phyloP scores from a whole-genome alignment of 2,113 vertebrate genomes.

The Bos indicus region DNA sequence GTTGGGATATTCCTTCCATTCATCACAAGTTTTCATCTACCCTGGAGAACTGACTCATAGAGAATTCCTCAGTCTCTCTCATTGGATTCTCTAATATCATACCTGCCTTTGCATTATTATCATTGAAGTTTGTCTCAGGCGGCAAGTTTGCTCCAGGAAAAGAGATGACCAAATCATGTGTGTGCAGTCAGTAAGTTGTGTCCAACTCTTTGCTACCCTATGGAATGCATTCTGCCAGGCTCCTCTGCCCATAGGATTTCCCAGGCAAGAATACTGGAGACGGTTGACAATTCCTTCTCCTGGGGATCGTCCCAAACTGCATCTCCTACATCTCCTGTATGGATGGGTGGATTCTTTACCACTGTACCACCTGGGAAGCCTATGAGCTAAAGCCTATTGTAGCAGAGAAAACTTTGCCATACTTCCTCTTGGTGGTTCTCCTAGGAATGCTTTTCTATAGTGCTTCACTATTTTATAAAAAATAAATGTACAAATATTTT shows the following conservation, averaged over 20 bases:
- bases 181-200: background rate
- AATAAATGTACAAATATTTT: background rate
- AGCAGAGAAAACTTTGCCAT: background rate
- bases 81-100: background rate
- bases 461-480: background rate
- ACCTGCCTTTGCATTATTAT: background rate
- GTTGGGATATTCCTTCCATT: background rate
- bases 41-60: background rate
- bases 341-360: background rate
- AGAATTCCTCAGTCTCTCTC: background rate
- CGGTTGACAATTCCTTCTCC: background rate
- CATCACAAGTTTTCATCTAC: background rate
- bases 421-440: background rate
- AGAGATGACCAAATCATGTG: background rate
- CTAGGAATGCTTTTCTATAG: background rate
- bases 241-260: background rate
- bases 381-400: background rate
- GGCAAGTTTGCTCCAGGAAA: background rate
- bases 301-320: background rate
- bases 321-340: background rate
- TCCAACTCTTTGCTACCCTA: background rate
- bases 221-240: background rate
- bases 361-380: background rate
- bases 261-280: background rate
- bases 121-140: background rate